A percentile compares a stretch with the other conserved stretches of the same genome.
phyloP scores from a whole-genome alignment of 2,888 invertebrate species.

The Tuberolachnus salignus region DNA sequence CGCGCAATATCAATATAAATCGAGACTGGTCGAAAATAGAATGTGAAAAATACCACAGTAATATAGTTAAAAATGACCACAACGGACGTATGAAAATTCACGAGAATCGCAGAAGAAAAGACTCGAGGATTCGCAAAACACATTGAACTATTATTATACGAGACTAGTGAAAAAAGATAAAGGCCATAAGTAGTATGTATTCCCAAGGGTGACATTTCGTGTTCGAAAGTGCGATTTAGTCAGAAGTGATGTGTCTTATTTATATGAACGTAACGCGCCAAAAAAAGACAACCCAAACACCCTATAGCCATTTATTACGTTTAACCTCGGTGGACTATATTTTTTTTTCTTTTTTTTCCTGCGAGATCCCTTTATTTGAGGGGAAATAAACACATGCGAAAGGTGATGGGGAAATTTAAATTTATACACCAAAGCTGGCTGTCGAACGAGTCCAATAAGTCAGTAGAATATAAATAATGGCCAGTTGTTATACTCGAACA shows the following conservation, averaged over 20 bases:
- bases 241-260: conserved; percentile 56
- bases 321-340: conserved; percentile 51
- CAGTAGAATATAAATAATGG: conserved; percentile 39
- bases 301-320: conserved; percentile 55
- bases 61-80: conserved; percentile 6
- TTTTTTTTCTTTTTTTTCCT: conserved; percentile 15
- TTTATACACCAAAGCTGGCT: conserved; percentile 43
- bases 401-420: conserved; percentile 50
- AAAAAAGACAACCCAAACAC: conserved; percentile 52
- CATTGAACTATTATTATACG: conserved; percentile 35
- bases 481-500: background rate
- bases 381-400: conserved; percentile 28
- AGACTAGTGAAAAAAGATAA: conserved; percentile 53
- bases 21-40: background rate
- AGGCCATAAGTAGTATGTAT: conserved; percentile 52
- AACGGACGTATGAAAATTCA: conserved; percentile 23
- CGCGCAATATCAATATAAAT: conserved; percentile 33
- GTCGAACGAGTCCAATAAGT: conserved; percentile 45
- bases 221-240: conserved; percentile 55
- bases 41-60: background rate
- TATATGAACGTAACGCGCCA: conserved; percentile 51
- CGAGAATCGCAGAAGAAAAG: conserved; percentile 10
- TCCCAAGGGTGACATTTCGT: conserved; percentile 55
- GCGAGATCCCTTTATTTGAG: background rate
- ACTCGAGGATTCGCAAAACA: conserved; percentile 20